These are phyloP conservation scores for Julus scandinavius DNA, from an alignment of 2,888 invertebrate species.

Conservation along the genomic window DNA sequence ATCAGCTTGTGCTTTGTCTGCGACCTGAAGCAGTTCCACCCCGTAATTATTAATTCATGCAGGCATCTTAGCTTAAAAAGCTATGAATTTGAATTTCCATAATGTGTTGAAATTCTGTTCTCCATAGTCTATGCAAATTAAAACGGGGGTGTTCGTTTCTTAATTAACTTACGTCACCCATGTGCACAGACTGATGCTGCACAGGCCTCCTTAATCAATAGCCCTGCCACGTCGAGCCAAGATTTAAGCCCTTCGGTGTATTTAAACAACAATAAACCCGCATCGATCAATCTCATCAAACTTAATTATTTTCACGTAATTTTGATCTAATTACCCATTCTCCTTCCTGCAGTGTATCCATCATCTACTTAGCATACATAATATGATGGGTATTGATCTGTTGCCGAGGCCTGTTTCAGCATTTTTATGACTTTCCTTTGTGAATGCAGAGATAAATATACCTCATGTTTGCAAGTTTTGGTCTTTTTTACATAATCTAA, in stretches of 20 bases:
- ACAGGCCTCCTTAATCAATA: slow-evolving; percentile 38
- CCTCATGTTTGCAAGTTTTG: neutral
- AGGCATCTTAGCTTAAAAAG: slow-evolving; percentile 30
- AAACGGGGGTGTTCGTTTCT: slow-evolving; percentile 38
- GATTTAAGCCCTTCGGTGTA: slow-evolving; percentile 46
- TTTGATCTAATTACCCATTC: slow-evolving; percentile 43
- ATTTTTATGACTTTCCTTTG: neutral
- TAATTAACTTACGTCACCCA: slow-evolving; percentile 43
- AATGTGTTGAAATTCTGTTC: slow-evolving; percentile 40
- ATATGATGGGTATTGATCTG: slow-evolving; percentile 44
- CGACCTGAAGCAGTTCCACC: slow-evolving; percentile 10
- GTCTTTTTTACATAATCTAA: neutral
- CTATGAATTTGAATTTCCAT: slow-evolving; percentile 43
- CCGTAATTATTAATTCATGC: slow-evolving; percentile 43
- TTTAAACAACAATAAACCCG: slow-evolving; percentile 46
- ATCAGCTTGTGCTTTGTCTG: slow-evolving; percentile 21
- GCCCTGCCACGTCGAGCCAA: slow-evolving; percentile 40
- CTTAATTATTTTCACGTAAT: slow-evolving; percentile 46
- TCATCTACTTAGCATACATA: slow-evolving; percentile 41
- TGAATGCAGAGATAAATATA: slow-evolving; percentile 12
- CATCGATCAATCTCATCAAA: slow-evolving; percentile 46
- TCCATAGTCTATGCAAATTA: slow-evolving; percentile 43
- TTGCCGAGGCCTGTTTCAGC: slow-evolving; percentile 11
- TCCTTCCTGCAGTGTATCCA: slow-evolving; percentile 45
- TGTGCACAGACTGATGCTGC: slow-evolving; percentile 20